Evolutionary conservation across 2,113 vertebrate species (phyloP).

Genomic region (Saccopteryx bilineata): DNA sequence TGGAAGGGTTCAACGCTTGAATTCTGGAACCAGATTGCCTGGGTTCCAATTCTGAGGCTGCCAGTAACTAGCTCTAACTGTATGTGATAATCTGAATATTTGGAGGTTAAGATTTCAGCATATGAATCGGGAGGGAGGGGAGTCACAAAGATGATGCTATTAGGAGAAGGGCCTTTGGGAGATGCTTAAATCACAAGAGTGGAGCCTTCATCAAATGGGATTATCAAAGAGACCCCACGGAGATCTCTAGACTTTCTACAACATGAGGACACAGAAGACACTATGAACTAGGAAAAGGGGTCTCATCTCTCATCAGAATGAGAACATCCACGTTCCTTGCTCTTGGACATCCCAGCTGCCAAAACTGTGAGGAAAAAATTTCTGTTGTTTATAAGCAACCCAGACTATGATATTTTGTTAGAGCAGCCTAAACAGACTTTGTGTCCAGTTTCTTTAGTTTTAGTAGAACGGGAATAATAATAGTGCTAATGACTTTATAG

Average conservation of each 20-base stretch:
- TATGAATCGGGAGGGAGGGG: too few species aligned
- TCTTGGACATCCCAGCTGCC: background rate
- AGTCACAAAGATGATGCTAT: background rate
- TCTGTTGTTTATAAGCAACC: too few species aligned
- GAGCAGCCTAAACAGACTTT: background rate
- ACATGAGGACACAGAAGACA: background rate
- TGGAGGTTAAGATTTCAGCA: too few species aligned
- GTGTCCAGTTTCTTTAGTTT: background rate
- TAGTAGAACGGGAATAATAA: background rate
- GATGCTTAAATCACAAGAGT: background rate
- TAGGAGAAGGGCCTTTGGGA: background rate
- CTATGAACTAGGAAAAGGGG: background rate
- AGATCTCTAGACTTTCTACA: background rate
- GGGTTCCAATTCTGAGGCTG: background rate
- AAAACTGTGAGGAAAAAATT: background rate
- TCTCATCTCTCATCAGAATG: background rate
- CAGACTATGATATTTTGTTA: background rate
- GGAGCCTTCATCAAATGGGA: background rate
- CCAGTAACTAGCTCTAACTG: background rate
- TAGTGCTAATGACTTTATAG: background rate
- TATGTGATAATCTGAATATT: background rate
- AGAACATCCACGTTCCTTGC: background rate
- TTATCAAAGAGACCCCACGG: background rate
- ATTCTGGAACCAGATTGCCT: background rate
- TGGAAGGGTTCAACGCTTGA: background rate